Conservation (phyloP, 2,797 vertebrate species). For the Chelon auratus region DNA sequence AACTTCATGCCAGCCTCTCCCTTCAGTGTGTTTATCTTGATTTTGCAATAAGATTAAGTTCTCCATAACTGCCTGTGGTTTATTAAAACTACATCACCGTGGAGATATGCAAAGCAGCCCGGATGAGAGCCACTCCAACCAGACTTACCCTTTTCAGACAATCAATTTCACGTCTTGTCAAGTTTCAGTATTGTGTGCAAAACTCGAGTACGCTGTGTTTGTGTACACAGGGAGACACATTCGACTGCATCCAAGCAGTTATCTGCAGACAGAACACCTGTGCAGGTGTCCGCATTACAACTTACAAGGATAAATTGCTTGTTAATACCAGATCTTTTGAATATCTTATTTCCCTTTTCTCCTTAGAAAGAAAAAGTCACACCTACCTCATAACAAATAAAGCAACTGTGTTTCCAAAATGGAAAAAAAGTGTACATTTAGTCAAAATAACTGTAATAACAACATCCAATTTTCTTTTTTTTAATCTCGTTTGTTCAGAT, state of each 20-base stretch:
- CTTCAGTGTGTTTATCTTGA: slow-evolving; percentile 57
- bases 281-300: slow-evolving; percentile 28
- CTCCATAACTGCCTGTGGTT: slow-evolving; percentile 52
- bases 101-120: slow-evolving; percentile 76
- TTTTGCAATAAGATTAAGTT: slow-evolving; percentile 60
- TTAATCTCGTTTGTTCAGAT: not conserved
- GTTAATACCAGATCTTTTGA: slow-evolving; percentile 3
- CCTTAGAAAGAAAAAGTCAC: not conserved
- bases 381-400: slow-evolving; percentile 1
- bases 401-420: not conserved
- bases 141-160: slow-evolving; percentile 48
- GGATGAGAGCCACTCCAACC: slow-evolving; percentile 47
- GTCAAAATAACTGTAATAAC: not conserved
- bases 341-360: not conserved
- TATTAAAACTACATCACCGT: slow-evolving; percentile 48
- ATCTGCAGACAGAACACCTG: slow-evolving; percentile 37
- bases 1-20: slow-evolving; percentile 3
- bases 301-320: slow-evolving; percentile 3
- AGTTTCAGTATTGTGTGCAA: slow-evolving; percentile 42
- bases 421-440: slow-evolving; percentile 1
- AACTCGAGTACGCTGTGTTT: slow-evolving; percentile 4
- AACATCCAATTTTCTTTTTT: not conserved
- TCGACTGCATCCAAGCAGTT: slow-evolving; percentile 46
- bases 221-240: slow-evolving; percentile 27
- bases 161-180: slow-evolving; percentile 10